Evolutionary conservation across 2,113 vertebrate species (phyloP), one percentile per base, ranked within the genome.

Genomic region (Bubo blakistoni): DNA sequence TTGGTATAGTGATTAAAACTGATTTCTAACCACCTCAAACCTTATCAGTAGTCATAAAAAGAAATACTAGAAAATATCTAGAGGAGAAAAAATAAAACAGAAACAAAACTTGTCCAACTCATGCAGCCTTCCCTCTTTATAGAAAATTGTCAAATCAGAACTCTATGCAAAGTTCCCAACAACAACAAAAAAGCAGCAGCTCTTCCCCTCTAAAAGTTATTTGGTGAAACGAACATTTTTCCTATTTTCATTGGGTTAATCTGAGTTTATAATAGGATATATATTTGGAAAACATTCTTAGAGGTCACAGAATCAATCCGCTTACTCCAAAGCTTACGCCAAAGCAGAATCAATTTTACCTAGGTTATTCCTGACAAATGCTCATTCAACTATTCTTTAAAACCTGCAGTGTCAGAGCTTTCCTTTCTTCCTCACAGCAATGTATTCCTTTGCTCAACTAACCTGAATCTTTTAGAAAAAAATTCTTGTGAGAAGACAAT

Each of bases 261-360:
- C 30, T 72, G 52, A 88, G 70, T 59, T 86, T 66, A 76, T 86
- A 88, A 95, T 10, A 85, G 66, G 54, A 84, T 91, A 86, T 69
- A 73, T 18, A 49, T 90, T 81, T 86, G 49, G 49, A 92, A 95
- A 93, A 93, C 54, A 83, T 78, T 91, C 80, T 90, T 69, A 77
- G 67, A 94, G 49, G 55, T 92, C 80, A 81, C 55, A 70, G n/a
- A 96, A 90, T 82, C 44, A 94, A 83, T 77, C 63, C 55, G 78
- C 49, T 94, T 92, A 88, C 25, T 80, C 58, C 63, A 84, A 95
- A 77, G 62, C 20, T 94, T 92, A 88, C 25, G 77, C 62, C 63
- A 84, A 95, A 77, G 62, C 22, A 88, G 71, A 91, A 95, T 77
- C 62, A 86, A 49, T 81, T 88, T 90, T 81, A 81, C 32, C 42